Base-by-base conservation (phyloP, 2,888 invertebrate genomes). In the Eristalis intricaria region DNA sequence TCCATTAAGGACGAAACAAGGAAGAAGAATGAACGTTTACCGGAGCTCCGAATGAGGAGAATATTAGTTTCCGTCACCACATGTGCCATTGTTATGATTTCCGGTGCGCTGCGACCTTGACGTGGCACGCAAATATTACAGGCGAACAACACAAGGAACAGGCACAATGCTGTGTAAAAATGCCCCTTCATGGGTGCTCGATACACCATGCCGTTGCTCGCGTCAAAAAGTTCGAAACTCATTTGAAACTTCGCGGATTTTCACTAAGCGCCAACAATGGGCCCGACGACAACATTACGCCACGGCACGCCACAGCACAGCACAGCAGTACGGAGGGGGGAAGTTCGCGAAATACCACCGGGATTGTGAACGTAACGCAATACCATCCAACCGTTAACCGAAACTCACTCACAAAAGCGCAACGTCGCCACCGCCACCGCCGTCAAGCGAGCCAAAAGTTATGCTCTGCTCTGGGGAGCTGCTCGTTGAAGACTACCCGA, bases 51-150 rank as follows among this genome's bases (percentile, higher is more conserved):
- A 78, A 87, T 87, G 79, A 84, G 58, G 26, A 84, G 71, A 79
- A 87, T 87, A 87, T 87, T 87, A 68, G 87, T 87, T 87, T 87
- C 87, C 68, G 87, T 87, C 66, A 87, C 87, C 65, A 87, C 87
- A 87, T 87, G 87, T 75, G 87, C 87, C 80, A 84, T 87, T 87
- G 87, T 87, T 84, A 75, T 87, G 84, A 79, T 84, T 69, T 87
- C 84, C 87, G 87, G 84, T 76, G 50, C 50, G 22, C 76, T 63
- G 11, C 76, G 87, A 32, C 87, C 87, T 71, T 84, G 78, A 11
- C 82, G 87, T 22, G 87, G 87, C 64, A 87, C 60, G 68, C 84
- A 87, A 69, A 87, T 84, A 80, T 87, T 73, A 32, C 71, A 87
- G 64, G 70, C 68, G 71, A 87, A 87, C 38, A 87, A 32, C 60